Base-by-base conservation (phyloP, 1,140 invertebrate species). In the Leptestheria dahalacensis region DNA sequence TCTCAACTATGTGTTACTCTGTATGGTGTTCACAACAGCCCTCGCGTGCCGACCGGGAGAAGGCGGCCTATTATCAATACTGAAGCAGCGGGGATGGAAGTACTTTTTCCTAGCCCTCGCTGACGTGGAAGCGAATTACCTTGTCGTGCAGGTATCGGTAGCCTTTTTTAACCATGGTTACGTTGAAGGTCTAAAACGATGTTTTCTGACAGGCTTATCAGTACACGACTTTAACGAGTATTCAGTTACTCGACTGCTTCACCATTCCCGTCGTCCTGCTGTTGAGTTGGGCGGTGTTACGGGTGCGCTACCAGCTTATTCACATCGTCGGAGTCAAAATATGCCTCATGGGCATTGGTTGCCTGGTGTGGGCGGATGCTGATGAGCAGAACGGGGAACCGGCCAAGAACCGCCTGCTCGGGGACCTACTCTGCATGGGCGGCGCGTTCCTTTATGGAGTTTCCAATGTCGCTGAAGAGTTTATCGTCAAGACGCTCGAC, bases 231-330 rank as follows among this genome's bases (percentile, higher is more conserved):
- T 70, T 81, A 48, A 77, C 78, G 20, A 80, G 79, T 64, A 77
- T 46, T 75, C 77, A 91, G 85, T 73, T 91, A 65, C 73, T 93
- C 62, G 85, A 90, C 66, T 91, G 88, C 71, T 87, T 88, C 61
- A 85, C 86, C 20, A 88, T 92, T 62, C 86, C 88, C 1, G 84
- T 84, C 20, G 86, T 88, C 3, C 69, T 92, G 63, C 78, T 82
- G 9, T 72, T 88, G 28, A 86, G 83, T 12, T 88, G 76, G 76
- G 72, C 77, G 65, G 81, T 79, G 68, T 79, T 80, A 63, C 82
- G 81, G 60, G 83, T 79, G 62, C 79, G 73, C 68, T 91, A 82
- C 69, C 78, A 76, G 67, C 66, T 61, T 15, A 61, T 82, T 1
- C 88, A 92, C 70, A 83, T 90, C 29, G 74, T 86, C 4, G 89